Conservation (phyloP, 2,888 invertebrate species). For the Caenorhabditis imperialis region DNA sequence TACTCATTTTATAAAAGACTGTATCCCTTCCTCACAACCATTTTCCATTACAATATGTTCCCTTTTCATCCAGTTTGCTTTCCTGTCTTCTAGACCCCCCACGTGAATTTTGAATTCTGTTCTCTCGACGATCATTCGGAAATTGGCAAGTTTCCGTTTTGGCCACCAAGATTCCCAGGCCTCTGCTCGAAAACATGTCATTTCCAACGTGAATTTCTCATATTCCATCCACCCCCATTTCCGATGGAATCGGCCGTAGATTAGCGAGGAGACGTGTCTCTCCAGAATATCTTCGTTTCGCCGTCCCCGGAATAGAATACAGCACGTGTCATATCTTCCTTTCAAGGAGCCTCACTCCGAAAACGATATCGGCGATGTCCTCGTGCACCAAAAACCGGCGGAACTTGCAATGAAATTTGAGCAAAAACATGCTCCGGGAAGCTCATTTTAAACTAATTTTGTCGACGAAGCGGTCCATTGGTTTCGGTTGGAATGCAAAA, state of each 20-base stretch:
- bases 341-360: conserved; percentile 27
- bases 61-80: too few species aligned
- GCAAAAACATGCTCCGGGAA: conserved; percentile 4
- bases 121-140: neutral
- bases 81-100: too few species aligned
- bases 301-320: conserved; percentile 8
- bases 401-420: conserved; percentile 19
- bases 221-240: conserved; percentile 1
- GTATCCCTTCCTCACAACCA: too few species aligned
- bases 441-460: neutral
- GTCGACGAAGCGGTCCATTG: neutral
- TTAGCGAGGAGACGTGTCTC: conserved; percentile 6
- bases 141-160: neutral
- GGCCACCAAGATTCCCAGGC: neutral
- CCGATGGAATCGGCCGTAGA: conserved; percentile 18
- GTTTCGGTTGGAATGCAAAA: conserved; percentile 1
- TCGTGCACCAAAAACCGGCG: conserved; percentile 10
- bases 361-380: conserved; percentile 16
- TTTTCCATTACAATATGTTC: too few species aligned
- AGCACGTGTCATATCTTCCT: conserved; percentile 12
- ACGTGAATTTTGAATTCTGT: too few species aligned
- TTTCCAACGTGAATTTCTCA: conserved; percentile 2
- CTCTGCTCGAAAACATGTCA: neutral
- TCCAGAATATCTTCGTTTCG: neutral
- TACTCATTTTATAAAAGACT: too few species aligned